Evolutionary conservation across 2,888 invertebrate genomes (phyloP).

Genomic region (Himalopsyche japonica): DNA sequence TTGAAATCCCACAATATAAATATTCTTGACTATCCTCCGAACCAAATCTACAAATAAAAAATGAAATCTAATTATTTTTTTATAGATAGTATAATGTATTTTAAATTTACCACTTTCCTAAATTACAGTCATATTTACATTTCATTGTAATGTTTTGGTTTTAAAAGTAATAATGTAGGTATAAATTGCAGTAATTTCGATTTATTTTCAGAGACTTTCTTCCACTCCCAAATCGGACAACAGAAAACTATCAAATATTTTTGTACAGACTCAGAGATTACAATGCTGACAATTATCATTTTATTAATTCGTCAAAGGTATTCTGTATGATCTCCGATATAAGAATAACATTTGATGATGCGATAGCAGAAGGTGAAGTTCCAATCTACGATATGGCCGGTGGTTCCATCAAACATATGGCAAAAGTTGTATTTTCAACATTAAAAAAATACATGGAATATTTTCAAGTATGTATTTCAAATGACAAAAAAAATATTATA

Average conservation of each 20-base stretch:
- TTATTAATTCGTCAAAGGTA: slow-evolving; percentile 67
- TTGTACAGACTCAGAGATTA: slow-evolving; percentile 66
- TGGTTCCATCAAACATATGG: slow-evolving; percentile 65
- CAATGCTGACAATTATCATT: slow-evolving; percentile 67
- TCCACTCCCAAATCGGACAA: slow-evolving; percentile 67
- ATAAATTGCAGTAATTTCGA: not conserved
- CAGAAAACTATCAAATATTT: slow-evolving; percentile 69
- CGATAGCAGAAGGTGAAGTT: slow-evolving; percentile 68
- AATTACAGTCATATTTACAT: too few relatives aligned
- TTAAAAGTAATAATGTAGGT: too few relatives aligned
- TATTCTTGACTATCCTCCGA: too few relatives aligned
- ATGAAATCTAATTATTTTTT: too few relatives aligned
- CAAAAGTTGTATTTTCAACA: slow-evolving; percentile 65
- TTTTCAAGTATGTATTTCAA: slow-evolving; percentile 56
- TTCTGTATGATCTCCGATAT: slow-evolving; percentile 76
- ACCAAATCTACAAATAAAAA: too few relatives aligned
- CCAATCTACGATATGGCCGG: slow-evolving; percentile 73
- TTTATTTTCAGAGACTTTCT: slow-evolving; percentile 65
- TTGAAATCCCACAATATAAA: too few relatives aligned
- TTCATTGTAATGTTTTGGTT: too few relatives aligned
- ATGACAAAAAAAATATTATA: too few relatives aligned
- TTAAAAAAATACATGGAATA: slow-evolving; percentile 73
- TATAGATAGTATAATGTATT: too few relatives aligned
- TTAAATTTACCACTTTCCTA: too few relatives aligned
- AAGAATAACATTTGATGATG: slow-evolving; percentile 64